These are phyloP conservation scores for Osmerus eperlanus DNA, from an alignment of 2,113 vertebrate species.

Conservation along the genomic window DNA sequence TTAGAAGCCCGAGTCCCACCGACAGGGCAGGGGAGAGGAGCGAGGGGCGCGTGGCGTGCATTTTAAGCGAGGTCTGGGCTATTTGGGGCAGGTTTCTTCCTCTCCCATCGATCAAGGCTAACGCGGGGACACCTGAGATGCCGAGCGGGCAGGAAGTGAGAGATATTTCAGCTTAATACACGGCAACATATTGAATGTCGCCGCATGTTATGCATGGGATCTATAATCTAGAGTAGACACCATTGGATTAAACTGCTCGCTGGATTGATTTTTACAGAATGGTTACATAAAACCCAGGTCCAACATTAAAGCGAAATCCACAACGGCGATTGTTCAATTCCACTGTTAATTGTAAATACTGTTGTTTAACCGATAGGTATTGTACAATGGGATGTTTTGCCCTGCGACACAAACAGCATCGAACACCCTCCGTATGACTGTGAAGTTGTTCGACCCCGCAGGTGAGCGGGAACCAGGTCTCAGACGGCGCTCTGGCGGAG, in stretches of 20 bases:
- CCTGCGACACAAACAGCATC: no score
- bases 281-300: no score
- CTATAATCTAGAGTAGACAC: no score
- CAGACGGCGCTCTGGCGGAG: not conserved
- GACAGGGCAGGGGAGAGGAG: slow-evolving; percentile 27
- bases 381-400: not conserved
- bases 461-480: not conserved
- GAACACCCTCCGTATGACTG: no score
- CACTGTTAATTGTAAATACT: no score
- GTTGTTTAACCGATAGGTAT: no score
- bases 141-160: slow-evolving; percentile 36
- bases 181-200: not conserved
- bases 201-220: no score
- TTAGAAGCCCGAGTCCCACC: slow-evolving; percentile 42
- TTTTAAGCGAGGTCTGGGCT: slow-evolving; percentile 51
- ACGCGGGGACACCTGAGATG: slow-evolving; percentile 39
- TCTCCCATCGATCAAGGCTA: slow-evolving; percentile 49
- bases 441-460: not conserved
- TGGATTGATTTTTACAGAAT: no score
- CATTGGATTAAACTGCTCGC: no score
- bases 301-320: no score
- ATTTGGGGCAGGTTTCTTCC: slow-evolving; percentile 50
- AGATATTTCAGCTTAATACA: slow-evolving; percentile 17
- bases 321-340: no score
- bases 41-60: slow-evolving; percentile 42